phyloP scores from a whole-genome alignment of 30 jellyfish, hydroid and myxozoan genomes.

The Hydractinia echinata region DNA sequence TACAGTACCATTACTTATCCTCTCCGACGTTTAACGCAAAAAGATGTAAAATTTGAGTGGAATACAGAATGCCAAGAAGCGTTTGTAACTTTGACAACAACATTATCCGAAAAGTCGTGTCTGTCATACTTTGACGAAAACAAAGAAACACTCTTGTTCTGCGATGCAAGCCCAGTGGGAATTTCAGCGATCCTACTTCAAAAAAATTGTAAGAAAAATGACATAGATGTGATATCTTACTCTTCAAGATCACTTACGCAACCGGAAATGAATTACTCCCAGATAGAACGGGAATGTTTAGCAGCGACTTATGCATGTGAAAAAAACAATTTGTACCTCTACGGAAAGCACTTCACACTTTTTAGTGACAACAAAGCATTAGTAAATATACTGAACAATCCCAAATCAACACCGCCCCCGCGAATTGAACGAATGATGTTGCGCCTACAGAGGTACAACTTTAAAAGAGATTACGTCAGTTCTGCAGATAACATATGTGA shows the following conservation, averaged over 20 bases:
- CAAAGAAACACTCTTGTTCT: no score
- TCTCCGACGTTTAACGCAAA: no score
- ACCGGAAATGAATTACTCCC: conserved; percentile 19
- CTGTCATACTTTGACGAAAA: no score
- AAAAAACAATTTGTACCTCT: no score
- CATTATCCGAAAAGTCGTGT: no score
- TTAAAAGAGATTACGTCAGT: background rate
- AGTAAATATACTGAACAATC: conserved; percentile 15
- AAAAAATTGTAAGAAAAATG: background rate
- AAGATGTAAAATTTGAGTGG: no score
- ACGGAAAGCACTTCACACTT: conserved; percentile 15
- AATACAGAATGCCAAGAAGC: no score
- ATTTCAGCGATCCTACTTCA: background rate
- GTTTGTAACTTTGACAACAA: no score
- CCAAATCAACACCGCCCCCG: conserved; percentile 18
- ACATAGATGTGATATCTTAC: conserved; percentile 1
- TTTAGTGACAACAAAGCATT: conserved; percentile 16
- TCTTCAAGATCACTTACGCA: conserved; percentile 25
- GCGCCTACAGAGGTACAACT: conserved; percentile 19
- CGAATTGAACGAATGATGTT: conserved; percentile 23
- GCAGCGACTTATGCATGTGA: no score
- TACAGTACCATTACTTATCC: no score
- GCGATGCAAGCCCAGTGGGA: no score
- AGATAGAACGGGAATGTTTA: conserved; percentile 26
- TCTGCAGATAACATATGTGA: no score